Conservation (phyloP, 2,888 invertebrate genomes). For the Xanthia togata region DNA sequence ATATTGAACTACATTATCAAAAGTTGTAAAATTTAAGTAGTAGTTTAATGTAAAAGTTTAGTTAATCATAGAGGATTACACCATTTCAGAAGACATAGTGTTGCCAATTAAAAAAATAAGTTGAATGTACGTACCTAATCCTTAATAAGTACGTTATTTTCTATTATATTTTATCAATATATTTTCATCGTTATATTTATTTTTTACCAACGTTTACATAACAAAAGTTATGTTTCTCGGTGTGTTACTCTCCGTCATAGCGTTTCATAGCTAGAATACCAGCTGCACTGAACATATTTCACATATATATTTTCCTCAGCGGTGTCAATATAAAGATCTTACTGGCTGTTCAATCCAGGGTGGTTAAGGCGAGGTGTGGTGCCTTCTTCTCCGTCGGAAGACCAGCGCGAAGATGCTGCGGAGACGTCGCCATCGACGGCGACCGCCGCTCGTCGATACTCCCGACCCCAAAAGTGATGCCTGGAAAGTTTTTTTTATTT, state of each 20-base stretch:
- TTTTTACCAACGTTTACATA: conserved; percentile 38
- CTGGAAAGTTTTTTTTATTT: conserved; percentile 78
- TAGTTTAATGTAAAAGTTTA: conserved; percentile 32
- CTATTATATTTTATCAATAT: conserved; percentile 41
- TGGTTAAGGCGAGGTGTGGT: conserved; percentile 77
- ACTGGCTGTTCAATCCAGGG: conserved; percentile 32
- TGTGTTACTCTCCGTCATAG: conserved; percentile 22
- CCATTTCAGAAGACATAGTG: conserved; percentile 41
- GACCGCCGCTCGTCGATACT: conserved; percentile 88
- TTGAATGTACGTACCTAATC: conserved; percentile 41
- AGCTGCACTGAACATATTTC: conserved; percentile 34
- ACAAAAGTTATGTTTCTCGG: conserved; percentile 56
- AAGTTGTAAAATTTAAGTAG: conserved; percentile 54
- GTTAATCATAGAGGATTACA: conserved; percentile 41
- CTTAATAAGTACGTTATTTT: conserved; percentile 58
- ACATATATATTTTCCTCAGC: conserved; percentile 14
- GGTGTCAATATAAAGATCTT: conserved; percentile 41
- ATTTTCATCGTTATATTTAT: conserved; percentile 27
- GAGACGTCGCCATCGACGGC: conserved; percentile 95
- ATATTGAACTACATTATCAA: conserved; percentile 35
- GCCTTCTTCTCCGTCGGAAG: conserved; percentile 92
- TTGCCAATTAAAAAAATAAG: conserved; percentile 53
- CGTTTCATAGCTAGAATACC: conserved; percentile 30
- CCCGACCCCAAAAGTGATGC: conserved; percentile 88
- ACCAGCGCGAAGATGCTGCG: conserved; percentile 96